A percentile compares a stretch with the other conserved stretches of the same genome.
Conservation (phyloP, 2,113 vertebrate species). For the Chaetodon trifascialis region DNA sequence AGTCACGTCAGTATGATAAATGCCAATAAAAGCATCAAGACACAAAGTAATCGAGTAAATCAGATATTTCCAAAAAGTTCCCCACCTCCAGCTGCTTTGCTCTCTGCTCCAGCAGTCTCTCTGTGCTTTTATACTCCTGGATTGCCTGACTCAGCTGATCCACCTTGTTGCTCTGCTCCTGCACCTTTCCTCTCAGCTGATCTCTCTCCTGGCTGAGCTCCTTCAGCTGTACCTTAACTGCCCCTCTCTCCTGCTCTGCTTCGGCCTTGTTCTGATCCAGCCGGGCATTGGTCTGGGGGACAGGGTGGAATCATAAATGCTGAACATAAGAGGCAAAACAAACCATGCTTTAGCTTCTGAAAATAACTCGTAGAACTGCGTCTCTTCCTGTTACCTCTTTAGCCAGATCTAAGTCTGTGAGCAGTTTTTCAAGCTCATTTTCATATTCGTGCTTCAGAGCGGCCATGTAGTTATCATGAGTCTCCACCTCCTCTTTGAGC, state of each 20-base stretch:
- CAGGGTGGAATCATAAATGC: not conserved
- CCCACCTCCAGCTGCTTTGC: slow-evolving; percentile 80
- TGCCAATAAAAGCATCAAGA: not conserved
- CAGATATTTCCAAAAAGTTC: not conserved
- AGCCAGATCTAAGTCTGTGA: slow-evolving; percentile 84
- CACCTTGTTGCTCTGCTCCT: slow-evolving; percentile 75
- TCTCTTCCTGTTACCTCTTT: slow-evolving; percentile 83
- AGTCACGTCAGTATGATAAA: not conserved
- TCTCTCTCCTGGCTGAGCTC: slow-evolving; percentile 78
- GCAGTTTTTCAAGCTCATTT: slow-evolving; percentile 85
- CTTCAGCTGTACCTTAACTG: slow-evolving; percentile 63
- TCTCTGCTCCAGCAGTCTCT: slow-evolving; percentile 76
- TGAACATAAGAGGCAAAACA: not conserved
- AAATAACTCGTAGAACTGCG: not conserved
- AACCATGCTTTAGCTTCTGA: not conserved
- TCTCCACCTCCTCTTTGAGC: slow-evolving; percentile 94
- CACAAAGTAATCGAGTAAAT: not conserved
- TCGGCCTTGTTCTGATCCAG: slow-evolving; percentile 67
- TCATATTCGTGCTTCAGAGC: slow-evolving; percentile 90
- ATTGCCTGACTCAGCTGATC: slow-evolving; percentile 74
- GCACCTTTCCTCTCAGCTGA: slow-evolving; percentile 71
- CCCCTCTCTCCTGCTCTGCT: slow-evolving; percentile 66
- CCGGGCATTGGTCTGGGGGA: slow-evolving; percentile 64
- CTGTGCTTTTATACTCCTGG: slow-evolving; percentile 71
- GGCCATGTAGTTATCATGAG: slow-evolving; percentile 91